Evolutionary conservation across 2,888 invertebrate genomes (phyloP), one percentile per base, ranked within the genome.

Genomic region (Dione juno): DNA sequence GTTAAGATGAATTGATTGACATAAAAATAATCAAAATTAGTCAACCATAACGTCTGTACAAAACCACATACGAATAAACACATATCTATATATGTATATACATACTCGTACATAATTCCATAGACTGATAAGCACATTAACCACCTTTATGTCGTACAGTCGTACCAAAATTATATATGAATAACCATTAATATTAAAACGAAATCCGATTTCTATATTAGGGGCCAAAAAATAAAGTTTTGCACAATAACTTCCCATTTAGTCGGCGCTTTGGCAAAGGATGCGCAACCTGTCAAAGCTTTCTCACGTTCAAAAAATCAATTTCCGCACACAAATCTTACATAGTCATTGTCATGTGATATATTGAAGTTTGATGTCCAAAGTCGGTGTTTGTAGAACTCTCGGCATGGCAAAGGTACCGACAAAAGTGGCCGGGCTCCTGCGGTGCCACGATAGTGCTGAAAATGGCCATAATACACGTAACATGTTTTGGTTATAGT

Each of bases 261-360:
- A 35, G 81, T 84, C 86, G 75, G 77, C 78, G 70, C 77, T 83
- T 84, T 83, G 73, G 83, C 84, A 83, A 86, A 83, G 82, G 54
- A 80, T 82, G 82, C 82, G 80, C 84, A 88, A 89, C 89, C 89
- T 88, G 90, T 88, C 91, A 89, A 88, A 88, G 86, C 86, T 87
- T 90, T 92, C 91, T 88, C 91, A 90, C 89, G 89, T 80, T 85
- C 82, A 89, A 92, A 92, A 92, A 92, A 91, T 88, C 92, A 89
- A 92, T 92, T 92, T 93, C 93, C 92, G 93, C 92, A 92, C 90
- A 92, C 92, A 92, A 92, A 91, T 92, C 88, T 88, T 85, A 82
- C 87, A 76, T 76, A 78, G 90, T 92, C 92, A 92, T 93, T 93
- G 93, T 92, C 87, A 88, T 81, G 63, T 90, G 88, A 92, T 88